phyloP scores from a whole-genome alignment of 2,113 vertebrate species.

The Dromiciops gliroides region DNA sequence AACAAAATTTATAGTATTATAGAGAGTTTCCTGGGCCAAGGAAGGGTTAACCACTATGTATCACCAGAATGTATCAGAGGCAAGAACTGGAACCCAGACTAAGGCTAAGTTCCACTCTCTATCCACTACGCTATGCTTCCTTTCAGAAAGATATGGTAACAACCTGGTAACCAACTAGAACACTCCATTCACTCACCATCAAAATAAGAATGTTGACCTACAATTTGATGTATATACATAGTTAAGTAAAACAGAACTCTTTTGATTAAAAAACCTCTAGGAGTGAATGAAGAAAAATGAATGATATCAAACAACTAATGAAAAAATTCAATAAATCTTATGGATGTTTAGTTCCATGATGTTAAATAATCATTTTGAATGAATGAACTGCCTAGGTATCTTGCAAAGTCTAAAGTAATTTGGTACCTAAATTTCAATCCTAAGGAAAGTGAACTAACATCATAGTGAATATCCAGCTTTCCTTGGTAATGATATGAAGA shows the following conservation, averaged over 20 bases:
- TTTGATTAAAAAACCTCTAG: constrained; percentile 16
- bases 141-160: not conserved
- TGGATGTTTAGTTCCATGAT: not conserved
- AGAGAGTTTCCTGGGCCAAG: not conserved
- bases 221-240: not conserved
- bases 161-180: not conserved
- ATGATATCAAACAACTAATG: not conserved
- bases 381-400: not conserved
- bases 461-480: not conserved
- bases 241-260: constrained; percentile 10
- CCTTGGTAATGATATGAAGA: not conserved
- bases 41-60: not conserved
- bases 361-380: not conserved
- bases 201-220: not conserved
- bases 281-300: not conserved
- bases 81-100: not conserved
- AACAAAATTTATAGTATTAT: not conserved
- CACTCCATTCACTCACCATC: not conserved
- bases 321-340: not conserved
- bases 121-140: not conserved
- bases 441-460: not conserved
- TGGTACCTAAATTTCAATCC: not conserved
- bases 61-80: not conserved
- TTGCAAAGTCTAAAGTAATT: not conserved
- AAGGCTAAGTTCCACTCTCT: not conserved